phyloP scores from a whole-genome alignment of 2,888 invertebrate species.

The Hipparchia semele region DNA sequence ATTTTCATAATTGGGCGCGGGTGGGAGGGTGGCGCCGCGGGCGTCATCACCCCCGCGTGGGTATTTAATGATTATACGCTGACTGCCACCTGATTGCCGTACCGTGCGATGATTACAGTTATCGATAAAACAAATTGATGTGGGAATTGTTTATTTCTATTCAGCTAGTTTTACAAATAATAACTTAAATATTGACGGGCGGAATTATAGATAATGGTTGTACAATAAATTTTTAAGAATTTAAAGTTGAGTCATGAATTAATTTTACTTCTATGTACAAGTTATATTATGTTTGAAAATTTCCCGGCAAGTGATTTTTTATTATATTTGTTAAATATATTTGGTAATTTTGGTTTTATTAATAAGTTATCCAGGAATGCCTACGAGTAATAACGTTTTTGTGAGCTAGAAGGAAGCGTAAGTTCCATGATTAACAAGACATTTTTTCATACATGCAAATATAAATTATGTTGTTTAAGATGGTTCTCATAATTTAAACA shows the following conservation, averaged over 20 bases:
- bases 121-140: slow-evolving; percentile 58
- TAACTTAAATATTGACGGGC: background rate
- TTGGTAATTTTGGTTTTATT: no score
- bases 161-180: slow-evolving; percentile 1
- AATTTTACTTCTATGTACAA: no score
- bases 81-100: slow-evolving; percentile 81
- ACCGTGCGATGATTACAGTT: slow-evolving; percentile 63
- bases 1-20: slow-evolving; percentile 82
- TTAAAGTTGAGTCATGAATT: background rate
- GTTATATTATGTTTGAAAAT: no score
- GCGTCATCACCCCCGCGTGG: slow-evolving; percentile 78
- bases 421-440: background rate
- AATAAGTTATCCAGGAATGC: no score
- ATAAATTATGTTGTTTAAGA: background rate
- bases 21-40: slow-evolving; percentile 66
- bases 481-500: background rate
- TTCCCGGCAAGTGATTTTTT: no score
- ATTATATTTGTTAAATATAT: no score
- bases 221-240: background rate
- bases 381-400: background rate
- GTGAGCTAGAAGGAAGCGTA: background rate
- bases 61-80: slow-evolving; percentile 83
- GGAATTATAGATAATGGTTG: background rate
- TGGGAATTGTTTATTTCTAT: slow-evolving; percentile 34
- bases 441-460: background rate